Conservation (phyloP, 2,888 invertebrate species). For the Pseudococcus viburni region DNA sequence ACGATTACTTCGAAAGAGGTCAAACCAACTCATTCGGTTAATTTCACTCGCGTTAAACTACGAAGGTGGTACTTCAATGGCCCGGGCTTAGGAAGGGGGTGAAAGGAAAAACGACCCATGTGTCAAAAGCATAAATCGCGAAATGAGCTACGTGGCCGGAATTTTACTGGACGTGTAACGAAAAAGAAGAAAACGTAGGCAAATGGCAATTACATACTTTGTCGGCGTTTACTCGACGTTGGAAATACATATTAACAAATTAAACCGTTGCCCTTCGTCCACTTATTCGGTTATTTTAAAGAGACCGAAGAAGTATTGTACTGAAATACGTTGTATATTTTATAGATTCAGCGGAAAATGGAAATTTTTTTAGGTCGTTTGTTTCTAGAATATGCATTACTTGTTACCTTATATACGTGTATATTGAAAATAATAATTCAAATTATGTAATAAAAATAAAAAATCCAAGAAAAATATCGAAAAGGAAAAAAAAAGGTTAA, state of each 20-base stretch:
- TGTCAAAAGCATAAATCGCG: slow-evolving; percentile 16
- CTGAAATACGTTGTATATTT: slow-evolving; percentile 29
- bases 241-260: background rate
- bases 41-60: too few relatives aligned
- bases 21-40: too few relatives aligned
- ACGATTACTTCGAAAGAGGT: too few relatives aligned
- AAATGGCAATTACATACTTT: slow-evolving; percentile 11
- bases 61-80: background rate
- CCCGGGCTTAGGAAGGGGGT: background rate
- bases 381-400: slow-evolving; percentile 50
- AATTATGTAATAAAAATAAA: slow-evolving; percentile 31
- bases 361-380: slow-evolving; percentile 25
- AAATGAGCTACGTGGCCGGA: background rate
- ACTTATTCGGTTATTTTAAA: background rate
- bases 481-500: slow-evolving; percentile 39
- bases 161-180: background rate
- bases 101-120: background rate
- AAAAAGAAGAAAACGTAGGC: slow-evolving; percentile 35
- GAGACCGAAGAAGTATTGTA: background rate
- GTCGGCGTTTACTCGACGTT: background rate
- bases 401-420: slow-evolving; percentile 55
- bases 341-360: slow-evolving; percentile 36
- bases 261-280: slow-evolving; percentile 23
- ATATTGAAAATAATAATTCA: slow-evolving; percentile 20
- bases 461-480: slow-evolving; percentile 31